Base-by-base conservation (phyloP, 1,140 invertebrate species). In the Liolophura sinensis region DNA sequence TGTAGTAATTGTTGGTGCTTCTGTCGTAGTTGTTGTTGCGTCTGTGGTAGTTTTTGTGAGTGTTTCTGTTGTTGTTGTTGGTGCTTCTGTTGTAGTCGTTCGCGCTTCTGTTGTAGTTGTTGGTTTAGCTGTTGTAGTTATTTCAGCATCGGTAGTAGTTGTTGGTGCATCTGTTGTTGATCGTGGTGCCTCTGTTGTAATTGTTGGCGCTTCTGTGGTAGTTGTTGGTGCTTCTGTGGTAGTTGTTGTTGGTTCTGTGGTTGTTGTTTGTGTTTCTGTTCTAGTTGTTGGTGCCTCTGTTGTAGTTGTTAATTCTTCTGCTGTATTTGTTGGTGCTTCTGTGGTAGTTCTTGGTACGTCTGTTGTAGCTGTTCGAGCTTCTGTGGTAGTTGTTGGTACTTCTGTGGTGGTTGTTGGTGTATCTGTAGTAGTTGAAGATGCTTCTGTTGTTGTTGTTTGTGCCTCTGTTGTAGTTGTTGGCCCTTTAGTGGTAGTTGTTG, bases 31-130 rank as follows among this genome's bases (percentile, higher is more conserved):
- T 18, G 67, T 14, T 65, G 15, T 7, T 15, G 27, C 24, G 15
- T 24, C 49, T 22, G 24, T 57, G 58, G 61, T 63, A n/a, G 54
- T 16, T n/a, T n/a, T n/a, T n/a, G n/a, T n/a, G 6, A 0, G 20
- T 22, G 57, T 25, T 16, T 55, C 50, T 12, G 61, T 64, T 64
- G 67, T 40, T 50, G 55, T 48, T 6, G 40, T 31, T 25, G 55
- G 47, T 59, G 67, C 59, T 47, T 27, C 15, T 55, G 60, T 50
- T 6, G 49, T 31, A 7, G 11, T 48, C 1, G 51, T 25, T 0
- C 51, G 59, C 56, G 60, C 49, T 22, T 58, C 65, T 62, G 1
- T 46, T 58, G 1, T 61, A 60, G 31, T 58, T 40, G 9, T 11
- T 49, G 14, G 52, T 18, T 18, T 56, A 51, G 31, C 58, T 25